Evolutionary conservation across 2,888 invertebrate species (phyloP).

Genomic region (Drosophila demipolita): DNA sequence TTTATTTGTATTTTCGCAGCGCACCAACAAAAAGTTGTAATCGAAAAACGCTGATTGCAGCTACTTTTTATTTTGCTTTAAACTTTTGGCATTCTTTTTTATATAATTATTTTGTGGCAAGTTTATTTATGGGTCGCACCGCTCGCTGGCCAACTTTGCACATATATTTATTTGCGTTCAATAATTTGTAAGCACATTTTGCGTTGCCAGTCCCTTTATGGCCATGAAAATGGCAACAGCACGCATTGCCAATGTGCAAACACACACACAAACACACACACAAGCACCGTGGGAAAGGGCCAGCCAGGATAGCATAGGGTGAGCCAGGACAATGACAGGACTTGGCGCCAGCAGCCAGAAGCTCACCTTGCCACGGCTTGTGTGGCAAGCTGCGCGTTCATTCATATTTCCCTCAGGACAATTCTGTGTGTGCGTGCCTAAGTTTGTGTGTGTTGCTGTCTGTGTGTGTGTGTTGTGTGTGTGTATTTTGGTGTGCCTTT

Average conservation of each 20-base stretch:
- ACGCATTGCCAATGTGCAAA: conserved; percentile 40
- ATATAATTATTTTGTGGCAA: conserved; percentile 74
- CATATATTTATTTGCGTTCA: conserved; percentile 68
- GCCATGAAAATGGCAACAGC: conserved; percentile 67
- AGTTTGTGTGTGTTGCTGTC: conserved; percentile 18
- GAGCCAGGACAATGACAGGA: conserved; percentile 39
- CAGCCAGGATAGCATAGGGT: conserved; percentile 9
- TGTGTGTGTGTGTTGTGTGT: conserved; percentile 9
- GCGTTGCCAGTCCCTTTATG: conserved; percentile 68
- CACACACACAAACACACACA: conserved; percentile 11
- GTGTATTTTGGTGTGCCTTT: conserved; percentile 11
- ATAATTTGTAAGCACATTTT: conserved; percentile 78
- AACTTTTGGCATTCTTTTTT: conserved; percentile 11
- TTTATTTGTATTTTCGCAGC: conserved; percentile 63
- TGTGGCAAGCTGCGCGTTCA: conserved; percentile 52
- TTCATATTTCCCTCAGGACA: conserved; percentile 80
- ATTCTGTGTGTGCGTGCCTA: conserved; percentile 31
- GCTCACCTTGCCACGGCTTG: conserved; percentile 58
- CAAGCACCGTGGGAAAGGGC: neutral
- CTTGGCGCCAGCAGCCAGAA: conserved; percentile 22
- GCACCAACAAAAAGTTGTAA: conserved; percentile 68
- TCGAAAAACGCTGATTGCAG: conserved; percentile 68
- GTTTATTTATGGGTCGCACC: conserved; percentile 66
- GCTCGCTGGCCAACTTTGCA: conserved; percentile 41
- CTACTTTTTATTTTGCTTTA: conserved; percentile 20